Evolutionary conservation across 1,140 invertebrate species (phyloP).

Genomic region (Hylyphantes graminicola): DNA sequence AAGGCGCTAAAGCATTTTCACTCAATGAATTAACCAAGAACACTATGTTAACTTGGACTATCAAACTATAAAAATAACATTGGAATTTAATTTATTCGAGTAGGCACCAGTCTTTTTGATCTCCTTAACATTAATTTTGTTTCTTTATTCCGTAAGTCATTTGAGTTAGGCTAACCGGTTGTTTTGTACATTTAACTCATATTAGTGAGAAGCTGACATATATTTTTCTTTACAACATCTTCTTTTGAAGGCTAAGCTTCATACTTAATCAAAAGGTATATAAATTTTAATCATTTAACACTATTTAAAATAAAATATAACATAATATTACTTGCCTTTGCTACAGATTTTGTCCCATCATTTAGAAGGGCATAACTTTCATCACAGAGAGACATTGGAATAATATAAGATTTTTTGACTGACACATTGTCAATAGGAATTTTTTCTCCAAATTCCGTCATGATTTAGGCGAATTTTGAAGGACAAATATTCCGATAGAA

Average conservation of each 20-base stretch:
- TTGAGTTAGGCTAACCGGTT: too few relatives aligned
- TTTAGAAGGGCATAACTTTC: conserved; percentile 14
- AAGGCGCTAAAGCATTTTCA: too few relatives aligned
- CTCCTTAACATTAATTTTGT: too few relatives aligned
- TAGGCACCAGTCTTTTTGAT: too few relatives aligned
- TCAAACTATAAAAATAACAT: too few relatives aligned
- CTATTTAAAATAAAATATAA: not conserved
- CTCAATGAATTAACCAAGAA: too few relatives aligned
- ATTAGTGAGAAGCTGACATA: too few relatives aligned
- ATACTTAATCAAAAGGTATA: not conserved
- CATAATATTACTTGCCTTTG: not conserved
- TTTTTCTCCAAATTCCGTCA: conserved; percentile 29
- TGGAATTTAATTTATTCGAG: too few relatives aligned
- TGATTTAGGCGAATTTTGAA: not conserved
- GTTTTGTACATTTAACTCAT: too few relatives aligned
- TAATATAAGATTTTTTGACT: not conserved
- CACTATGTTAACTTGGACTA: too few relatives aligned
- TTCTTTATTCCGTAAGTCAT: too few relatives aligned
- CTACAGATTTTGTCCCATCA: conserved; percentile 5
- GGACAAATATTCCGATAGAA: too few relatives aligned
- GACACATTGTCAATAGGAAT: not conserved
- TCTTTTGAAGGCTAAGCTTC: not conserved
- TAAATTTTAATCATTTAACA: not conserved
- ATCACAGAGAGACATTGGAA: not conserved
- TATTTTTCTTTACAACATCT: not conserved